Evolutionary conservation across 2,113 vertebrate species (phyloP), one percentile per base, ranked within the genome.

Genomic region (Phalacrocorax aristotelis): DNA sequence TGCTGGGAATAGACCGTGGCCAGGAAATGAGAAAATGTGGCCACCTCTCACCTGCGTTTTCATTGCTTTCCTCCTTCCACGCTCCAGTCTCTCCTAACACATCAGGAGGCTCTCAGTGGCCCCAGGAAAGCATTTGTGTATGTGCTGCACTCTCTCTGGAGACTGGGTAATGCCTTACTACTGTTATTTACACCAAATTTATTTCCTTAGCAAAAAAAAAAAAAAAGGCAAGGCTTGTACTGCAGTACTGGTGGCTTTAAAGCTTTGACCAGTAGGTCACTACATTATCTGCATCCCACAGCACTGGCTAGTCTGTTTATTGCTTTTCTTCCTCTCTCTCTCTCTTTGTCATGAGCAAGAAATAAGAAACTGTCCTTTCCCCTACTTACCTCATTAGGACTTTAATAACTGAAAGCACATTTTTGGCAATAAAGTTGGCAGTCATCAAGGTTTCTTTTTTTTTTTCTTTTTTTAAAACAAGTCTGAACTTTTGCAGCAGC

Each of bases 361-460:
- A 97, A 89, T 82, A 96, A 97, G 79, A 96, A 87, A 90, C 71
- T 98, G 88, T 93, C 86, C 93, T 98, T 98, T 97, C 88, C 60
- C 97, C 95, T 91, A 92, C 94, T 97, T 98, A 93, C 93, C 96
- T 97, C 96, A 94, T 95, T 95, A 97, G 72, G 93, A 57, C 95
- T 96, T 84, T 97, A 97, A 97, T 95, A 97, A 93, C 93, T 74
- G 87, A 96, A 96, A 96, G 93, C 83, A 93, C 86, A 96, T 95
- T 95, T 95, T 95, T 97, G 94, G 96, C 96, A 97, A 93, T 95
- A 93, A 84, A 91, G 75, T 93, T 95, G 83, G 88, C 92, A 95
- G 81, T 78, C 75, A 52, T 94, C 38, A 77, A 61, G 18, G 13
- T 84, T 85, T 57, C 7, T 54, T 13, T 77, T 54, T 93, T 82